These are phyloP conservation scores for Daphoenositta chrysoptera DNA, from an alignment of 2,113 vertebrate species.

Conservation along the genomic window DNA sequence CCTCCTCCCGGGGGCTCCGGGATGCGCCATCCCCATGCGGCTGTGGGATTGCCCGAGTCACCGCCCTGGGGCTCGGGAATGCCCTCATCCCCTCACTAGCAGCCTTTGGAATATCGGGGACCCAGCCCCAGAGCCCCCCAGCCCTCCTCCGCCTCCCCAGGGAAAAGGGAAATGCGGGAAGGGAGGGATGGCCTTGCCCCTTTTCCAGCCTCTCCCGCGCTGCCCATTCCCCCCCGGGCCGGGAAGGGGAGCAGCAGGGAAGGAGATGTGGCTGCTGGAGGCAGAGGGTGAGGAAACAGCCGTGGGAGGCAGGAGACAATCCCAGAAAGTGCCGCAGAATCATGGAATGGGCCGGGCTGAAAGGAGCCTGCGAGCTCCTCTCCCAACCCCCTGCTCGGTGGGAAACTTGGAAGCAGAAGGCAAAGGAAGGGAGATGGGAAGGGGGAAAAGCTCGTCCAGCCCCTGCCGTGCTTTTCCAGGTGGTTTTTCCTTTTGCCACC, in stretches of 20 bases:
- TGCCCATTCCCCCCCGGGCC: neutral
- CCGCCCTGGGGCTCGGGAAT: neutral
- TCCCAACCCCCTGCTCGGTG: neutral
- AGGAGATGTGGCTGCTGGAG: neutral
- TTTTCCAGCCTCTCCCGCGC: neutral
- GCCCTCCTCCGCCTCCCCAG: neutral
- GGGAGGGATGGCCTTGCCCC: neutral
- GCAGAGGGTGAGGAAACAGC: neutral
- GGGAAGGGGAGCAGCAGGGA: neutral
- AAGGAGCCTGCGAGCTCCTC: neutral
- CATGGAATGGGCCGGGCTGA: neutral
- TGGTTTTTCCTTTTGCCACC: neutral
- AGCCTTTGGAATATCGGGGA: neutral
- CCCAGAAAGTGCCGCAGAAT: neutral
- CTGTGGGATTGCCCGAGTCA: too few relatives aligned
- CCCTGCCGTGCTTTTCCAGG: fast-evolving
- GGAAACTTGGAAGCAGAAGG: neutral
- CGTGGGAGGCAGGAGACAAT: neutral
- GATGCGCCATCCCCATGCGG: neutral
- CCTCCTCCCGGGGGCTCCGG: neutral
- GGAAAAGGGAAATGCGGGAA: fast-evolving
- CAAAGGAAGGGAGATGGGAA: neutral
- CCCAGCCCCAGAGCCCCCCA: fast-evolving
- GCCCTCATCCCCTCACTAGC: neutral
- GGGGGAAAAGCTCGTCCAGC: neutral